Percentiles rank a stretch among this genome's conserved stretches.
Conservation (phyloP, 2,113 vertebrate genomes). For the Oncorhynchus mykiss region DNA sequence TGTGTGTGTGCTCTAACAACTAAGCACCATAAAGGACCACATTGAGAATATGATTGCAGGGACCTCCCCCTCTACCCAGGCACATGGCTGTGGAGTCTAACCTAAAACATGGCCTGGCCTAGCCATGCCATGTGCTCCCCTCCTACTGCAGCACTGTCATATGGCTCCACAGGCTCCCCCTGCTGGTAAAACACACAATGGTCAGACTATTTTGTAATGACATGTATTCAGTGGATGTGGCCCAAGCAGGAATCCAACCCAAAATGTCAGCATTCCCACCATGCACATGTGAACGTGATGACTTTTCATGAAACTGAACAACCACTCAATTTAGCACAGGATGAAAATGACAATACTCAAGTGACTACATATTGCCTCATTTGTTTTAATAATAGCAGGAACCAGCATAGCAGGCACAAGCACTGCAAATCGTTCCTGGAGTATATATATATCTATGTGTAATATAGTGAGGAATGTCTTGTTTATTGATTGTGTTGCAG, state of each 20-base stretch:
- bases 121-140: not conserved
- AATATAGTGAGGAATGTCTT: too few species aligned
- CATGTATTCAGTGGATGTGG: not conserved
- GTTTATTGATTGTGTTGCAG: too few species aligned
- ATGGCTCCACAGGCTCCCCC: constrained; percentile 53
- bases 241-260: not conserved
- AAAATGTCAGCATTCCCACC: not conserved
- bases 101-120: constrained; percentile 48
- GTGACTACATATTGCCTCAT: not conserved
- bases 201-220: too few species aligned
- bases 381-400: too few species aligned
- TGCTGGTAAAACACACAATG: constrained; percentile 45
- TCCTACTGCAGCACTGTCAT: constrained; percentile 31
- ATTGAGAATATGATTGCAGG: constrained; percentile 51
- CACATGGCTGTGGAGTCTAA: constrained; percentile 50
- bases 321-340: not conserved
- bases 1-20: constrained; percentile 9
- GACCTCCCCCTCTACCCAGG: constrained; percentile 48
- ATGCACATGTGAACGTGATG: not conserved
- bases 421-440: too few species aligned
- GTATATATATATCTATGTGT: too few species aligned
- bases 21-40: constrained; percentile 41
- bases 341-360: not conserved
- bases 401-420: too few species aligned
- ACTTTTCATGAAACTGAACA: not conserved